A percentile compares a stretch with the other conserved stretches of the same genome.
phyloP scores from a whole-genome alignment of 1,140 invertebrate species.

The Oreohelix idahoensis region DNA sequence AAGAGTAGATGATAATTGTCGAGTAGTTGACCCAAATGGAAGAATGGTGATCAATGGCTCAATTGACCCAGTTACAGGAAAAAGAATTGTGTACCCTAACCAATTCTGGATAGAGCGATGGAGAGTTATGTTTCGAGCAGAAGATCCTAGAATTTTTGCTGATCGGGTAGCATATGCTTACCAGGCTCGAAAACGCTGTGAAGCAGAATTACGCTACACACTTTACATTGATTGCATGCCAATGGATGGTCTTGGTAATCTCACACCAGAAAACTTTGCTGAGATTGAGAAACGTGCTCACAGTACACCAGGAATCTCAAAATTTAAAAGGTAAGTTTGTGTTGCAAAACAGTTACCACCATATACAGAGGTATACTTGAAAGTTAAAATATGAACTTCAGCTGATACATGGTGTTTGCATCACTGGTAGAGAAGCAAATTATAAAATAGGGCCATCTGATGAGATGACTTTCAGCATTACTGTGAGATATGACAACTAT shows the following conservation, averaged over 20 bases:
- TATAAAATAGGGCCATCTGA: too few relatives aligned
- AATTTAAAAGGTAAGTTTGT: slow-evolving; percentile 60
- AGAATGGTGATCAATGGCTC: slow-evolving; percentile 68
- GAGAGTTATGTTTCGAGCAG: slow-evolving; percentile 80
- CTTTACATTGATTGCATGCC: slow-evolving; percentile 82
- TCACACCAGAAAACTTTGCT: slow-evolving; percentile 74
- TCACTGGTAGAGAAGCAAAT: too few relatives aligned
- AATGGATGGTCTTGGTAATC: slow-evolving; percentile 77
- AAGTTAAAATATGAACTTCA: too few relatives aligned
- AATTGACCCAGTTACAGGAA: slow-evolving; percentile 49
- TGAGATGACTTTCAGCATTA: too few relatives aligned
- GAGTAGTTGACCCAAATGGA: slow-evolving; percentile 65
- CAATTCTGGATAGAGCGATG: slow-evolving; percentile 78
- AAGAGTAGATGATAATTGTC: slow-evolving; percentile 76
- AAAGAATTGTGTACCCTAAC: slow-evolving; percentile 45
- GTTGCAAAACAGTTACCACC: not conserved
- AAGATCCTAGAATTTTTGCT: slow-evolving; percentile 80
- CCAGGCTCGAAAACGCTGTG: slow-evolving; percentile 75
- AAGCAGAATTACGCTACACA: slow-evolving; percentile 78
- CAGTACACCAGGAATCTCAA: slow-evolving; percentile 60
- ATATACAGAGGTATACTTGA: too few relatives aligned
- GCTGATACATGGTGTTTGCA: too few relatives aligned
- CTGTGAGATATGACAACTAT: too few relatives aligned
- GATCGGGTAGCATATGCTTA: slow-evolving; percentile 78
- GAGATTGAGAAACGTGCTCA: slow-evolving; percentile 72